Base-by-base conservation (phyloP, 2,888 invertebrate genomes). In the Dryococelus australis region DNA sequence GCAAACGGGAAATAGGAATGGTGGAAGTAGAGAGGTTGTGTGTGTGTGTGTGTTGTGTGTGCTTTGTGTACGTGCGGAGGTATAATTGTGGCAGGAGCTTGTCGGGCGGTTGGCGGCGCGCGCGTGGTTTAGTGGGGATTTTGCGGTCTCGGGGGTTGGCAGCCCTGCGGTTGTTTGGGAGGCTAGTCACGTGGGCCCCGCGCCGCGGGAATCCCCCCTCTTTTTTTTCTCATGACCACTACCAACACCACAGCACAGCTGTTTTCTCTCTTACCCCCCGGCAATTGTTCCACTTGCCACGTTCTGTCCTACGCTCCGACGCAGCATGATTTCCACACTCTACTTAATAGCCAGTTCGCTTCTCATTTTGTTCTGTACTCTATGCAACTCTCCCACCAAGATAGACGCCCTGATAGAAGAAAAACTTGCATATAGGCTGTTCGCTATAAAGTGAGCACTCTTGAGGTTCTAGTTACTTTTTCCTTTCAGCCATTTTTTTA, bases 121-220 rank as follows among this genome's bases (percentile, higher is more conserved):
- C 65, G 65, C 65, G 24, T 24, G 65, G 20, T 65, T 65, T n/a
- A 65, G 65, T 24, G 24, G 65, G 65, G 65, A 65, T 65, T 65
- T 65, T 65, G 65, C 65, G 65, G 65, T 65, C 65, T 65, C 65
- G n/a, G 65, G 65, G 65, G 65, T 65, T 65, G 65, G 65, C 65
- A 65, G 65, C 65, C 8, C 8, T 65, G 65, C 65, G 65, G 65
- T 65, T 65, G 65, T 65, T 47, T 65, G 65, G 65, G 65, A 65
- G n/a, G 65, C 65, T 65, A 24, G 65, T 65, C 65, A 65, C 65
- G 65, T 65, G 65, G 65, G 65, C n/a, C 65, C 0, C 65, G 65
- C 65, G 65, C 65, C 65, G 20, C 65, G n/a, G 20, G 65, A n/a
- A n/a, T n/a, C n/a, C 51, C 51, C 51, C 51, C 51, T 51, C 13